phyloP scores from a whole-genome alignment of 2,797 vertebrate species.

The Lepidocolaptes lacrymiger region DNA sequence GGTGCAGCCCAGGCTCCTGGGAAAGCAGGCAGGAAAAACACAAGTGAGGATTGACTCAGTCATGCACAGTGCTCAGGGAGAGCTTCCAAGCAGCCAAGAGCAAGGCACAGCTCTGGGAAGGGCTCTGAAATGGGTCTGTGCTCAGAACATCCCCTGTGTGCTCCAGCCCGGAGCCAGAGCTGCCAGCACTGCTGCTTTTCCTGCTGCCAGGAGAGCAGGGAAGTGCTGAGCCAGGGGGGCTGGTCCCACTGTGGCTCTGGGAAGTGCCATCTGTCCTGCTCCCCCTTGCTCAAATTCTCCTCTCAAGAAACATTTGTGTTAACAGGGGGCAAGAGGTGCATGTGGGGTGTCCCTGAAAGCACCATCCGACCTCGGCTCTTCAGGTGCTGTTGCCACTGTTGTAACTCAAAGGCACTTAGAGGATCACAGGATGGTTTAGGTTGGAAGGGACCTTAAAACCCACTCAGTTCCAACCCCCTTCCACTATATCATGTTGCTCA shows the following conservation, averaged over 20 bases:
- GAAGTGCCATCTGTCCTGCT: neutral
- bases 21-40: neutral
- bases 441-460: neutral
- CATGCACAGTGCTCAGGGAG: neutral
- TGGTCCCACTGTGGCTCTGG: neutral
- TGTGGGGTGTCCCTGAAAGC: neutral
- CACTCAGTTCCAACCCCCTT: neutral
- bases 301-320: neutral
- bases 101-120: neutral
- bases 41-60: neutral
- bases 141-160: neutral
- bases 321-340: neutral
- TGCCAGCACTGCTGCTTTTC: neutral
- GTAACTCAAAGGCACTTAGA: neutral
- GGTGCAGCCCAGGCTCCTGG: conserved; percentile 95
- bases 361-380: fast-evolving
- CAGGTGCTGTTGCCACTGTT: neutral
- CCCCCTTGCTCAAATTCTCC: neutral
- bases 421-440: neutral
- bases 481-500: neutral
- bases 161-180: neutral
- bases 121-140: neutral
- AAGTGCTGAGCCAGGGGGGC: neutral
- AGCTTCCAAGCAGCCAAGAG: neutral
- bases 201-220: neutral